Evolutionary conservation across 2,113 vertebrate species (phyloP).

Genomic region (Lethenteron reissneri): DNA sequence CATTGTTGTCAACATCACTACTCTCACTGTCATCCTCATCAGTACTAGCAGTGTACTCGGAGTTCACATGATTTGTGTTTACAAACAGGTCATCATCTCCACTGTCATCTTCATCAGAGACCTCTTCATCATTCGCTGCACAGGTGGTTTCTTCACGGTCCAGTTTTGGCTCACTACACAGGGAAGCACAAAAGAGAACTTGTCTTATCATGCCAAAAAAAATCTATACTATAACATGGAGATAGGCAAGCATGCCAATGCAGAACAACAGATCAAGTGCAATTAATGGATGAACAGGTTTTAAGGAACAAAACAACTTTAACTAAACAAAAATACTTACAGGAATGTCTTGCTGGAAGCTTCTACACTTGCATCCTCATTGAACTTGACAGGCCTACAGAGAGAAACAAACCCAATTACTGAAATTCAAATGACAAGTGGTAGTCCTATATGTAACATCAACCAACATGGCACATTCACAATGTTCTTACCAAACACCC

Average conservation of each 20-base stretch:
- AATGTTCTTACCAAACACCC: slow-evolving; percentile 32
- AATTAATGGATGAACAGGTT: not conserved
- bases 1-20: not conserved
- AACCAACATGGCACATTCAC: not conserved
- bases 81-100: not conserved
- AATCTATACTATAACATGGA: too few relatives aligned
- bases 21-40: not conserved
- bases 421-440: not conserved
- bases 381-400: not conserved
- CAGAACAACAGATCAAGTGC: too few relatives aligned
- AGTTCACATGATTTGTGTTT: not conserved
- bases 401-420: not conserved
- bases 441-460: not conserved
- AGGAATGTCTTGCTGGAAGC: not conserved
- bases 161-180: not conserved
- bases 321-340: not conserved
- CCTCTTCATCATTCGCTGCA: not conserved
- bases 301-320: not conserved
- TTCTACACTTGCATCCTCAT: not conserved
- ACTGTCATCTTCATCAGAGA: not conserved
- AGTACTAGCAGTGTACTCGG: not conserved
- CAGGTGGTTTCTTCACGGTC: not conserved
- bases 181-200: not conserved
- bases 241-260: too few relatives aligned
- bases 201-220: too few relatives aligned